Evolutionary conservation across 1,140 invertebrate genomes (phyloP), one percentile per base, ranked within the genome.

Genomic region (Psilanteris sp.): DNA sequence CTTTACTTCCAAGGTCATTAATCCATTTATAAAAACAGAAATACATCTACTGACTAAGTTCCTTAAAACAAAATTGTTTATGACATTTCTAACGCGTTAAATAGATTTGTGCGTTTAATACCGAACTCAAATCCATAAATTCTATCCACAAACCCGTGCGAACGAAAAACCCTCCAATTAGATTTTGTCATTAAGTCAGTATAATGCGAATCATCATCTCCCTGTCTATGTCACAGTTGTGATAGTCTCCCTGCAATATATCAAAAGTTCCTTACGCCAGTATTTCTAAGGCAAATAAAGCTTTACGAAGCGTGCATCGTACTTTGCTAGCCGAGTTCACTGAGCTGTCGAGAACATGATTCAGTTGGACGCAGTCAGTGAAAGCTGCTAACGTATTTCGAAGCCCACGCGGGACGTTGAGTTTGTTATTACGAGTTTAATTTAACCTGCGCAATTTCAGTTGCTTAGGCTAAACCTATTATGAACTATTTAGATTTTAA

Each of bases 261-360:
- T 57, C 64, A 57, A 41, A 55, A 68, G 41, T 68, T 68, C 41
- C 52, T 68, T 68, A 54, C 10, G 4, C 24, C 6, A 26, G 43
- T 50, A 68, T 57, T 68, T 57, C 64, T 57, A 57, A 57, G 52
- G 43, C 54, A 70, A 70, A 59, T 70, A 70, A 57, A 59, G 43
- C 66, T 70, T 59, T 31, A 32, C 54, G 34, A 26, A 34, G 44
- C 52, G 37, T 52, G 29, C 64, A 57, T 50, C 41, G 39, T 24
- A 37, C 61, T 34, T 46, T 54, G 48, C 50, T 36, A 20, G 32
- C 15, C 20, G 66, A 57, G 66, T 29, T 59, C 54, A 36, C 43
- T 55, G 66, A 59, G 44, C 44, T 70, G 44, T 59, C 44, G 36
- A 52, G 52, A 70, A 26, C 44, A 70, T 46, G 44, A 52, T 57